Evolutionary conservation across 2,113 vertebrate genomes (phyloP).

Genomic region (Antennarius striatus): DNA sequence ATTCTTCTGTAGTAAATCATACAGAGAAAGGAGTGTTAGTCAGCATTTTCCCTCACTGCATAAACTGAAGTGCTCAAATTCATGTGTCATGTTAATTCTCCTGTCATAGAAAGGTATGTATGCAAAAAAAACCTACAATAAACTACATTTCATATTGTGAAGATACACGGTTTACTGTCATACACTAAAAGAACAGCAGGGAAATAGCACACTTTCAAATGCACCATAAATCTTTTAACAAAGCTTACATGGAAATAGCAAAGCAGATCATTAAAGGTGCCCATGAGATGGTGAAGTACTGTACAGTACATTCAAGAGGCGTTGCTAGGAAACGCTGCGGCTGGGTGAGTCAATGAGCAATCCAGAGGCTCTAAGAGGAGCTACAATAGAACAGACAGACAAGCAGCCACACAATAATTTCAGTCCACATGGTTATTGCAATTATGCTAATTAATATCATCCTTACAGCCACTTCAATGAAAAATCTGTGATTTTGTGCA

Average conservation of each 20-base stretch:
- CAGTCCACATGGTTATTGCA: conserved; percentile 73
- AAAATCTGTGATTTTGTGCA: conserved; percentile 39
- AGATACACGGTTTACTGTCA: conserved; percentile 13
- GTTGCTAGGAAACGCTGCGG: conserved; percentile 80
- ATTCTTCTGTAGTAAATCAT: conserved; percentile 34
- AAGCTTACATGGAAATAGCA: conserved; percentile 71
- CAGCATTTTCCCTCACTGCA: conserved; percentile 29
- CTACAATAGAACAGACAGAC: conserved; percentile 72
- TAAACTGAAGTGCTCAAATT: conserved; percentile 21
- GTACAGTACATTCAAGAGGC: conserved; percentile 73
- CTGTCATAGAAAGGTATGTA: conserved; percentile 8
- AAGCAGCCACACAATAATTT: conserved; percentile 63
- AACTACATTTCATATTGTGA: conserved; percentile 13
- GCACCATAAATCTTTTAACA: conserved; percentile 75
- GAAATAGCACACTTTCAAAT: conserved; percentile 48
- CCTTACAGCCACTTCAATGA: conserved; percentile 52
- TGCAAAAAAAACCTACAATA: conserved; percentile 36
- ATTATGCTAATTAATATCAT: conserved; percentile 78
- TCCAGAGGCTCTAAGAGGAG: conserved; percentile 67
- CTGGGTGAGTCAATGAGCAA: conserved; percentile 72
- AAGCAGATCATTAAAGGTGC: conserved; percentile 76
- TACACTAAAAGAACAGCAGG: conserved; percentile 6
- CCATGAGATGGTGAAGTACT: conserved; percentile 70
- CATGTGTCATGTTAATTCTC: conserved; percentile 28
- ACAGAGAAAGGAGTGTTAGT: conserved; percentile 27